Evolutionary conservation across 2,113 vertebrate genomes (phyloP).

Genomic region (Mixornis gularis): DNA sequence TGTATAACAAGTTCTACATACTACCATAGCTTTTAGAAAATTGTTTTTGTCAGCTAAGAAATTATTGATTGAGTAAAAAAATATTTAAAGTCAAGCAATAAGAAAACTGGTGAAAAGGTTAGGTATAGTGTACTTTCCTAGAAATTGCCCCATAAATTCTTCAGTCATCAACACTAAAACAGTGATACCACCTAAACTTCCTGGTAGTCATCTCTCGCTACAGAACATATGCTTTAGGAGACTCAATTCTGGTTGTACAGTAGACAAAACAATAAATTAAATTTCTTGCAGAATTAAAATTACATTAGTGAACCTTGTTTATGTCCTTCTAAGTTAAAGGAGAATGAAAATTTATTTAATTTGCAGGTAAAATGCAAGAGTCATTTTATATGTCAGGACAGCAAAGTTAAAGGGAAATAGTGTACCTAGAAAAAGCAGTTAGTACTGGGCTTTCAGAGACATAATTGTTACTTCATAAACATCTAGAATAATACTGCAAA

Average conservation of each 20-base stretch:
- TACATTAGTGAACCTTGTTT: neutral
- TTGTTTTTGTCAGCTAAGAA: constrained; percentile 60
- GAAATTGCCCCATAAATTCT: neutral
- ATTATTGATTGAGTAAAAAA: constrained; percentile 61
- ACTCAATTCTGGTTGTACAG: neutral
- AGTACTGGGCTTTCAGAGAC: constrained; percentile 30
- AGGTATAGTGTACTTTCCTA: neutral
- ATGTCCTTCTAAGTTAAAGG: neutral
- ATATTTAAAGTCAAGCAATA: constrained; percentile 47
- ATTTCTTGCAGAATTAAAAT: neutral
- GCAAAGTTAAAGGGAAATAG: constrained; percentile 40
- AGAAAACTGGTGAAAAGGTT: constrained; percentile 32
- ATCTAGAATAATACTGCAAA: neutral
- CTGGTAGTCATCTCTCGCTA: neutral
- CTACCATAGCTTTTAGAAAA: constrained; percentile 47
- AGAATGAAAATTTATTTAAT: neutral
- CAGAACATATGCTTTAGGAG: neutral
- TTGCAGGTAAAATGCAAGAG: constrained; percentile 37
- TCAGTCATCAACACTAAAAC: neutral
- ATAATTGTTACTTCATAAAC: constrained; percentile 44
- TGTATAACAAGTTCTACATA: constrained; percentile 57
- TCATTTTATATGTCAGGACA: constrained; percentile 41
- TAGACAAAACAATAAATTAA: neutral
- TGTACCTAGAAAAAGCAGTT: constrained; percentile 34
- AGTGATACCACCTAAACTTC: neutral